phyloP scores from a whole-genome alignment of 2,113 vertebrate species.

The Dipodomys stephensi region DNA sequence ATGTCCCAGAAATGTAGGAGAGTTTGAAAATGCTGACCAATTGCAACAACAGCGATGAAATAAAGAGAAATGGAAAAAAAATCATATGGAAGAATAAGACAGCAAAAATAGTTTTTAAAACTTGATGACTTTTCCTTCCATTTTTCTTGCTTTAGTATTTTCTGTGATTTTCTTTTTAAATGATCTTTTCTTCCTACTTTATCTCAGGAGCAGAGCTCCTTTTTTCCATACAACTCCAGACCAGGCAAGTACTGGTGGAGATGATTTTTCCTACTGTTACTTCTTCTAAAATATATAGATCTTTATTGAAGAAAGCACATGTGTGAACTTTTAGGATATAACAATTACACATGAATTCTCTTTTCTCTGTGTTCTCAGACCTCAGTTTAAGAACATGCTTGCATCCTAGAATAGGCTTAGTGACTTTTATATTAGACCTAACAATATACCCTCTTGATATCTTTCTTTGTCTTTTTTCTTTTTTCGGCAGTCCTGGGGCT shows the following conservation, averaged over 20 bases:
- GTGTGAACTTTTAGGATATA: background rate
- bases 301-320: background rate
- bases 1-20: background rate
- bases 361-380: background rate
- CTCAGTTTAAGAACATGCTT: background rate
- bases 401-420: background rate
- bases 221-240: background rate
- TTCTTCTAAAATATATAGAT: background rate
- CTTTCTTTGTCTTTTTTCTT: background rate
- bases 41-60: background rate
- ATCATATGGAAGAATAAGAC: background rate
- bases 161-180: background rate
- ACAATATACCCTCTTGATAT: background rate
- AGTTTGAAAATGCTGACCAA: background rate
- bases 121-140: background rate
- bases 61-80: background rate
- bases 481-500: too few species aligned
- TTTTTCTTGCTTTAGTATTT: background rate
- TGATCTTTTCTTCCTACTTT: background rate
- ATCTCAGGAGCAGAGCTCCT: background rate
- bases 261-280: background rate
- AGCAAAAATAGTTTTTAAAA: background rate
- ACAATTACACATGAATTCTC: background rate
- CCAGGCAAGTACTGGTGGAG: background rate
- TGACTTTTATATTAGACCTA: background rate